Evolutionary conservation across 2,888 invertebrate genomes (phyloP).

Genomic region (Sphaeridia pumilis): DNA sequence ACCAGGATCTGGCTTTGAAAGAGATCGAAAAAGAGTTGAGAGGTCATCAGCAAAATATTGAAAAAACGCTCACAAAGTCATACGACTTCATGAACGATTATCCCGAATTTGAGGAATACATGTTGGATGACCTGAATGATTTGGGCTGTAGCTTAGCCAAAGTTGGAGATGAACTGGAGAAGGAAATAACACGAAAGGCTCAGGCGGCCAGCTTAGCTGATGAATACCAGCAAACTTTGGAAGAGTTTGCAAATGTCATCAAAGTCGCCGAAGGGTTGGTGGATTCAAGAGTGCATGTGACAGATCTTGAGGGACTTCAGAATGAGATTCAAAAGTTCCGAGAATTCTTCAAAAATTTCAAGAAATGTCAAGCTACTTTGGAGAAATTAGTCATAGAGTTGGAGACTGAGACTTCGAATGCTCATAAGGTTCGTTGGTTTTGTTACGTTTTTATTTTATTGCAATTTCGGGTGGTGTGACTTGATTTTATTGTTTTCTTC

Average conservation of each 20-base stretch:
- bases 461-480: neutral
- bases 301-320: constrained; percentile 64
- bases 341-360: constrained; percentile 76
- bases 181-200: constrained; percentile 62
- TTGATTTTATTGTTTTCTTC: constrained; percentile 5
- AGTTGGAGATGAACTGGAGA: constrained; percentile 55
- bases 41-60: constrained; percentile 23
- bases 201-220: constrained; percentile 65
- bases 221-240: constrained; percentile 76
- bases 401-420: constrained; percentile 62
- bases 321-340: constrained; percentile 81
- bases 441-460: neutral
- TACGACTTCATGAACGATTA: constrained; percentile 26
- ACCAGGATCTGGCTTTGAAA: constrained; percentile 52
- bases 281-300: constrained; percentile 62
- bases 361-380: constrained; percentile 69
- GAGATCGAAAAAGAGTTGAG: constrained; percentile 47
- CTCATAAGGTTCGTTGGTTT: constrained; percentile 46
- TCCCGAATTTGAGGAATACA: constrained; percentile 16
- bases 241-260: constrained; percentile 74
- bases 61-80: constrained; percentile 24
- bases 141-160: constrained; percentile 39
- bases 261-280: constrained; percentile 70
- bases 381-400: constrained; percentile 75
- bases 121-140: constrained; percentile 45